Evolutionary conservation across 2,888 invertebrate species (phyloP).

Genomic region (Cheilosia impressa): DNA sequence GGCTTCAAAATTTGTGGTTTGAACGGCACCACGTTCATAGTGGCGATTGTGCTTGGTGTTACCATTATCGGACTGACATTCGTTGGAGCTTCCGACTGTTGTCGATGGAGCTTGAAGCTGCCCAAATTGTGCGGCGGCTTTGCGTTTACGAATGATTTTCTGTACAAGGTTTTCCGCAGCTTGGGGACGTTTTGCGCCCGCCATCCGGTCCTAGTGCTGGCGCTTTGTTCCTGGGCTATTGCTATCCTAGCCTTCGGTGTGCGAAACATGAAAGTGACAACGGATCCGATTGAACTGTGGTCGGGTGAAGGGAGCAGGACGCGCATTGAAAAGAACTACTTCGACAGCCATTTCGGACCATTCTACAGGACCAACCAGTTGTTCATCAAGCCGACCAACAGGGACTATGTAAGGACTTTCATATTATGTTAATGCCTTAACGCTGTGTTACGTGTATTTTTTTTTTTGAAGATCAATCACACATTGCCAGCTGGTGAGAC

Average conservation of each 20-base stretch:
- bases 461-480: conserved; percentile 79
- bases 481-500: conserved; percentile 83
- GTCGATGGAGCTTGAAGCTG: conserved; percentile 73
- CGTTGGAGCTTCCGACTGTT: conserved; percentile 75
- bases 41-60: conserved; percentile 85
- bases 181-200: conserved; percentile 87
- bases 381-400: conserved; percentile 88
- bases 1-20: conserved; percentile 86
- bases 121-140: conserved; percentile 80
- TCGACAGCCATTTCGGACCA: conserved; percentile 93
- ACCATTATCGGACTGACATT: conserved; percentile 79
- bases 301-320: conserved; percentile 92
- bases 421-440: background rate
- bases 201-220: conserved; percentile 87
- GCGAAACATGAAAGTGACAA: conserved; percentile 88
- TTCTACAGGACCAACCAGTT: conserved; percentile 96
- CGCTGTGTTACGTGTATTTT: background rate
- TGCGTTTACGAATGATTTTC: conserved; percentile 76
- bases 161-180: conserved; percentile 82
- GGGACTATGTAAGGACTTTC: conserved; percentile 84
- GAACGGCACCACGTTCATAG: conserved; percentile 87
- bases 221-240: conserved; percentile 87
- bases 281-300: conserved; percentile 97
- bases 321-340: conserved; percentile 93
- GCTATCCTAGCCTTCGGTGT: conserved; percentile 88